Conservation (phyloP, 2,888 invertebrate species). For the Chouioia cunea region DNA sequence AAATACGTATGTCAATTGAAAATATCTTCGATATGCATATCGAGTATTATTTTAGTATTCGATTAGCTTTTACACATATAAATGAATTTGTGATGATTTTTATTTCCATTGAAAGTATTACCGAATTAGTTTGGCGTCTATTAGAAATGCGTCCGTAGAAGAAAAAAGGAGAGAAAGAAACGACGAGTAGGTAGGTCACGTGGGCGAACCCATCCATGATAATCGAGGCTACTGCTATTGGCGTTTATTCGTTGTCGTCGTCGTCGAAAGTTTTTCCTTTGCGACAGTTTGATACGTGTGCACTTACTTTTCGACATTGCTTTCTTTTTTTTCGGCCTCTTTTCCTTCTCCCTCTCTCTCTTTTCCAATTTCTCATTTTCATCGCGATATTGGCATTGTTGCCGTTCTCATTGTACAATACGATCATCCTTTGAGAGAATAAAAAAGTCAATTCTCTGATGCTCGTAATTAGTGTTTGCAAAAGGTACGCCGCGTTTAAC, state of each 20-base stretch:
- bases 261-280: constrained; percentile 24
- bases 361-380: constrained; percentile 18
- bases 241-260: constrained; percentile 26
- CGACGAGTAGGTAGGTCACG: not conserved
- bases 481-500: not conserved
- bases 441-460: constrained; percentile 14
- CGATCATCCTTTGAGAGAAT: constrained; percentile 26
- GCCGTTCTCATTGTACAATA: constrained; percentile 1
- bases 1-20: no score
- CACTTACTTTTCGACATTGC: constrained; percentile 40
- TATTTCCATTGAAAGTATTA: no score
- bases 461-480: constrained; percentile 28
- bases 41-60: no score
- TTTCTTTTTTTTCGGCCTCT: constrained; percentile 38
- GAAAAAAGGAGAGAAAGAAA: not conserved
- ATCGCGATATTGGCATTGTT: constrained; percentile 28
- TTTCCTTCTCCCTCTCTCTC: constrained; percentile 8
- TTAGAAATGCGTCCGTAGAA: no score
- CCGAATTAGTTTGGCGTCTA: no score
- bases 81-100: no score
- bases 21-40: no score
- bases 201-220: constrained; percentile 24
- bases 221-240: constrained; percentile 21
- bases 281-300: constrained; percentile 29
- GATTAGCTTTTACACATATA: no score